Conservation (phyloP, 2,113 vertebrate species). For the Laterallus jamaicensis region DNA sequence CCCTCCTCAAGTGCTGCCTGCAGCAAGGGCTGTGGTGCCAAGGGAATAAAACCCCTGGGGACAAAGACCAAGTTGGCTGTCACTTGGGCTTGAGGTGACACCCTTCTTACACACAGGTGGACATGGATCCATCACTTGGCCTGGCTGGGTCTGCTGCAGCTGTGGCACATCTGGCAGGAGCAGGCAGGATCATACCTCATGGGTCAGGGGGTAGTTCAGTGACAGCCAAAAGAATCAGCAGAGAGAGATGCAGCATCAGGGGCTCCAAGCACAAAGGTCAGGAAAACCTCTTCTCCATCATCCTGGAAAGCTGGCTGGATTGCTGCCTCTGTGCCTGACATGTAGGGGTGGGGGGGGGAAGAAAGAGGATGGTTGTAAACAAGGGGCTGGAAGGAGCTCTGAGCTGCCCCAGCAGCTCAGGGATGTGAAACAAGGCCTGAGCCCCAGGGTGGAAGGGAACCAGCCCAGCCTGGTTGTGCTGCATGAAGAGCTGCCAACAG, state of each 20-base stretch:
- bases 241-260: not conserved
- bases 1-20: not conserved
- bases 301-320: not conserved
- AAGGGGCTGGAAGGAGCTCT: not conserved
- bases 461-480: not conserved
- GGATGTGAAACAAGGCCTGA: not conserved
- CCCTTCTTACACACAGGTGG: not conserved
- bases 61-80: not conserved
- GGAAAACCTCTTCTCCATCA: accelerated
- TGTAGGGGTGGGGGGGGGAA: too few relatives aligned
- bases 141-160: not conserved
- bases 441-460: accelerated
- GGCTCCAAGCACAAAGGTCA: not conserved
- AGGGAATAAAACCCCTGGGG: not conserved
- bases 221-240: accelerated
- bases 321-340: not conserved
- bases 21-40: not conserved
- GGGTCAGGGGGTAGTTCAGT: not conserved
- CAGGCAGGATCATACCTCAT: accelerated
- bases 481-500: not conserved
- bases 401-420: not conserved
- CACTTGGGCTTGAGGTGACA: not conserved
- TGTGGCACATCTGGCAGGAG: not conserved
- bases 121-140: not conserved
- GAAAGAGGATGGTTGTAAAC: not conserved